Conservation (phyloP, 2,113 vertebrate genomes). For the Nymphicus hollandicus region DNA sequence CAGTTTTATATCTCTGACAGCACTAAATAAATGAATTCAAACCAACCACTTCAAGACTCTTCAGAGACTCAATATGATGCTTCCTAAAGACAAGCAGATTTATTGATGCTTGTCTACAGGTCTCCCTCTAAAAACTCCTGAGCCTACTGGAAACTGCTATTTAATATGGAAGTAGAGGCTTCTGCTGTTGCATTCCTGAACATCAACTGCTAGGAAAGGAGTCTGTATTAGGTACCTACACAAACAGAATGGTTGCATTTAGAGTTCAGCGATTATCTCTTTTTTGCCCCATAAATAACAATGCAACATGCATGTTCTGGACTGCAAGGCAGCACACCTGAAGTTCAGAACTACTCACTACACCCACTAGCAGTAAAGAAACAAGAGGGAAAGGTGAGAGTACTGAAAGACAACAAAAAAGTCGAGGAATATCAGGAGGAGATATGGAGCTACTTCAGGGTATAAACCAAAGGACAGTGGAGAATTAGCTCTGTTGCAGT, state of each 20-base stretch:
- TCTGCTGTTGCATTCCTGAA: neutral
- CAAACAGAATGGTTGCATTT: neutral
- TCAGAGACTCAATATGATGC: neutral
- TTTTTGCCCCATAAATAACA: neutral
- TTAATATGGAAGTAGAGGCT: neutral
- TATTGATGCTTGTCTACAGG: neutral
- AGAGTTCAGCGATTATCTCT: neutral
- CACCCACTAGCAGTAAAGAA: neutral
- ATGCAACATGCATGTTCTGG: neutral
- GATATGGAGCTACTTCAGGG: neutral
- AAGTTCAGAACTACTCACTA: neutral
- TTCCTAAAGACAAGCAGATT: neutral
- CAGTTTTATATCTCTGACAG: neutral
- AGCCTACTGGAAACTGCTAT: neutral
- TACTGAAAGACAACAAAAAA: neutral
- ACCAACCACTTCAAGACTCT: neutral
- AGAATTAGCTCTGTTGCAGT: neutral
- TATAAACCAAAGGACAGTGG: neutral
- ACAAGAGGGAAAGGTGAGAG: neutral
- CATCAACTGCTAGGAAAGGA: neutral
- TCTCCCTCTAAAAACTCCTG: neutral
- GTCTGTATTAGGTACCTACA: neutral
- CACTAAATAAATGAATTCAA: neutral
- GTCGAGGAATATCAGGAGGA: neutral
- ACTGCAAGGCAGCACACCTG: neutral